phyloP scores from a whole-genome alignment of 2,113 vertebrate genomes.

The Tyrannus savana region DNA sequence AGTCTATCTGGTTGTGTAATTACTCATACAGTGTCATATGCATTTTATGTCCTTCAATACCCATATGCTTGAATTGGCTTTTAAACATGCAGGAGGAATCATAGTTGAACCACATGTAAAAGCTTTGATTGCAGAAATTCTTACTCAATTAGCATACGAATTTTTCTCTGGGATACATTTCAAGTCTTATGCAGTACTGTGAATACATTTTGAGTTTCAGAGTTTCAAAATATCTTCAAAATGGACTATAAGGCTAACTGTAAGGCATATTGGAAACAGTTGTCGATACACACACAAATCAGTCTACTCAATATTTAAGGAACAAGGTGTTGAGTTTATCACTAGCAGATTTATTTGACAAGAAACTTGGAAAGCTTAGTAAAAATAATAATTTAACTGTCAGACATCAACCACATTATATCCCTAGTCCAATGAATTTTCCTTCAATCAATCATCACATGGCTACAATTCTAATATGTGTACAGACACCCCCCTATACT shows the following conservation, averaged over 20 bases:
- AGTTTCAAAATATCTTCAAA: not conserved
- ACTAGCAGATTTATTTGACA: not conserved
- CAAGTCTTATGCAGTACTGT: not conserved
- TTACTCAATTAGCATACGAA: not conserved
- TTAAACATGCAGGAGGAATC: not conserved
- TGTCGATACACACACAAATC: not conserved
- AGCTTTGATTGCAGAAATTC: not conserved
- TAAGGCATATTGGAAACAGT: not conserved
- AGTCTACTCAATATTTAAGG: not conserved
- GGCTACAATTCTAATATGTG: not conserved
- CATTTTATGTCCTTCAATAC: not conserved
- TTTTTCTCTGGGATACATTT: not conserved
- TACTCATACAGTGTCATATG: not conserved
- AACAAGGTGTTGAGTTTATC: not conserved
- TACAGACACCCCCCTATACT: not conserved
- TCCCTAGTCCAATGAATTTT: not conserved
- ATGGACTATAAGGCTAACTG: not conserved
- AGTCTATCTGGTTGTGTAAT: not conserved
- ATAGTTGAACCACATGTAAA: not conserved
- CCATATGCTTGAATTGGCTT: not conserved
- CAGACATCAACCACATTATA: not conserved
- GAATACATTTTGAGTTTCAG: not conserved
- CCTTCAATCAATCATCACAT: not conserved
- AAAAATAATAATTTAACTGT: not conserved
- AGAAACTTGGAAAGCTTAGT: not conserved